Conservation (phyloP, 53 echinoderm and acorn worm genomes). For the Paracentrotus lividus region DNA sequence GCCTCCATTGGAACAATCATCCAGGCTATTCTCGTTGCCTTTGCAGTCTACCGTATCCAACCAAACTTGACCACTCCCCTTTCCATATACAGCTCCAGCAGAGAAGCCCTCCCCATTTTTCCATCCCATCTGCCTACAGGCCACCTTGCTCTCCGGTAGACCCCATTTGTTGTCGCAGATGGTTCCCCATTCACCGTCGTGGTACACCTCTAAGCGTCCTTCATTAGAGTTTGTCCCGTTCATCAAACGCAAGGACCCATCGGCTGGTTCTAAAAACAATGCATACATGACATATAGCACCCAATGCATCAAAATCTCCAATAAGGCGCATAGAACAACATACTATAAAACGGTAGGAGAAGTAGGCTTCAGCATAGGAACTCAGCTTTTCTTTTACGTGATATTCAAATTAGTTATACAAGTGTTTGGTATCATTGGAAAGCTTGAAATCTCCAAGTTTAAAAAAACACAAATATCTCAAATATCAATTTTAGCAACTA, state of each 20-base stretch:
- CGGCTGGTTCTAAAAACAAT: not conserved
- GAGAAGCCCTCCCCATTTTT: not conserved
- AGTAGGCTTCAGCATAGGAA: too few species aligned
- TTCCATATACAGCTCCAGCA: not conserved
- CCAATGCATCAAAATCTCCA: too few species aligned
- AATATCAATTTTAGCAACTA: too few species aligned
- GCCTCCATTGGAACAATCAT: not conserved
- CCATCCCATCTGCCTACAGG: conserved; percentile 28
- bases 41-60: not conserved
- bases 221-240: not conserved
- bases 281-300: too few species aligned
- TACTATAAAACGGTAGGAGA: too few species aligned
- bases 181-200: not conserved
- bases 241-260: not conserved
- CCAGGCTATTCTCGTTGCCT: conserved; percentile 26
- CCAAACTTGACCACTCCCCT: conserved; percentile 10
- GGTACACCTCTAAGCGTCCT: conserved; percentile 25
- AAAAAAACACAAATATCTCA: too few species aligned
- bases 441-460: too few species aligned
- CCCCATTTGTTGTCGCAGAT: conserved; percentile 34
- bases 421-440: too few species aligned
- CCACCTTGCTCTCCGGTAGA: not conserved
- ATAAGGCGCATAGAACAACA: too few species aligned
- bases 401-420: too few species aligned
- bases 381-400: too few species aligned